Percentiles rank a stretch among this genome's conserved stretches.
These are phyloP conservation scores for Gobius niger DNA, from an alignment of 2,113 vertebrate genomes.

Conservation along the genomic window DNA sequence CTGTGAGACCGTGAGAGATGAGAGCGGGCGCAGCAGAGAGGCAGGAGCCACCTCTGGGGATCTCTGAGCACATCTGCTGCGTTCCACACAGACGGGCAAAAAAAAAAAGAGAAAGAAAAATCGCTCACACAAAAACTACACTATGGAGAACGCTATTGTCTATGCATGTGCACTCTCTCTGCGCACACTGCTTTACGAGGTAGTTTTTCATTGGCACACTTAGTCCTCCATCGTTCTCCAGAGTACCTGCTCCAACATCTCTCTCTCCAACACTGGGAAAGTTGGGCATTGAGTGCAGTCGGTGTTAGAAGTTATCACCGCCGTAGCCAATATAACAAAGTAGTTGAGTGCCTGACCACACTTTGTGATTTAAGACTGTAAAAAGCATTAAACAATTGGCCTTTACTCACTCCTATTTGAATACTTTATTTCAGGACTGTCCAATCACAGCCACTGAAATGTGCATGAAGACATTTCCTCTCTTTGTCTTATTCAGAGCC, in stretches of 20 bases:
- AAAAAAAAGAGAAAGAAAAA: slow-evolving; percentile 19
- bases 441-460: too few species aligned
- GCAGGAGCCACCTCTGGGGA: slow-evolving; percentile 55
- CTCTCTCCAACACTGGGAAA: slow-evolving; percentile 45
- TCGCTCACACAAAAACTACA: slow-evolving; percentile 20
- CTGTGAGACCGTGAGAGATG: slow-evolving; percentile 50
- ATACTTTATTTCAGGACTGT: too few species aligned
- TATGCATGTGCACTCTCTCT: slow-evolving; percentile 10
- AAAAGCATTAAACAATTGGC: too few species aligned
- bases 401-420: too few species aligned
- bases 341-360: too few species aligned
- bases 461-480: too few species aligned
- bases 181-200: not conserved
- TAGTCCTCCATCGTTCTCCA: slow-evolving; percentile 26
- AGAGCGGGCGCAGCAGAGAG: slow-evolving; percentile 31
- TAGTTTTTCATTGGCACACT: not conserved
- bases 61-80: slow-evolving; percentile 73
- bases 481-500: too few species aligned
- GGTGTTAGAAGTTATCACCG: slow-evolving; percentile 52
- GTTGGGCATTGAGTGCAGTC: slow-evolving; percentile 36
- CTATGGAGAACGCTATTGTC: not conserved
- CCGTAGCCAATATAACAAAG: not conserved
- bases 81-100: slow-evolving; percentile 58
- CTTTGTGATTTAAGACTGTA: too few species aligned
- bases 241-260: slow-evolving; percentile 55